A percentile compares a stretch with the other conserved stretches of the same genome.
Evolutionary conservation across 2,113 vertebrate genomes (phyloP).

Genomic region (Passer domesticus): DNA sequence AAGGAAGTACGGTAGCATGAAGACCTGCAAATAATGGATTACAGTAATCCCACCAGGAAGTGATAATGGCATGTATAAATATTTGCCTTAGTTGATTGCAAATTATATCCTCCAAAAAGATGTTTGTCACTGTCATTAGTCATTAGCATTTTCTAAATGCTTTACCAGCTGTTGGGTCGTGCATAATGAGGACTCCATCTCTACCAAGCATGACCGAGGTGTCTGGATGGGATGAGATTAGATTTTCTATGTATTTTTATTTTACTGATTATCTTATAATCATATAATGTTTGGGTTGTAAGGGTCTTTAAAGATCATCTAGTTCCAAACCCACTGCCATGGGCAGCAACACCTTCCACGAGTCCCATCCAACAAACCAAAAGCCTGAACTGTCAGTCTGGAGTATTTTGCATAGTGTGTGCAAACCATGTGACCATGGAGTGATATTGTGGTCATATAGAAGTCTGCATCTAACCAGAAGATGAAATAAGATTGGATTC

Average conservation of each 20-base stretch:
- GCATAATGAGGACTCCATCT: background rate
- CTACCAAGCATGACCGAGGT: background rate
- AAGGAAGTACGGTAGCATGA: slow-evolving; percentile 58
- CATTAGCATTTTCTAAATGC: background rate
- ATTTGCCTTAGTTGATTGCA: slow-evolving; percentile 61
- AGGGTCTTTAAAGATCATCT: background rate
- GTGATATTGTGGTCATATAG: background rate
- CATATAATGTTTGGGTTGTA: background rate
- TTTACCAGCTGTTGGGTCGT: background rate
- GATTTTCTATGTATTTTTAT: background rate
- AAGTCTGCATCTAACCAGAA: background rate
- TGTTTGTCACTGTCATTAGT: slow-evolving; percentile 15
- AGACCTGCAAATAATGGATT: slow-evolving; percentile 62
- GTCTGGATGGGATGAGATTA: background rate
- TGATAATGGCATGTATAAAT: slow-evolving; percentile 58
- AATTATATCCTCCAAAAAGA: slow-evolving; percentile 33
- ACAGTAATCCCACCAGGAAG: slow-evolving; percentile 69
- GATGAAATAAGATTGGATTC: background rate
- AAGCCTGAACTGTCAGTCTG: background rate
- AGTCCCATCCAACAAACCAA: background rate
- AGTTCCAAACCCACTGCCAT: background rate
- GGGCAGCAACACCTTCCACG: background rate
- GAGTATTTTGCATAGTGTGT: background rate
- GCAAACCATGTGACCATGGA: background rate
- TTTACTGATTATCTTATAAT: background rate